Base-by-base conservation (phyloP, 2,888 invertebrate species). In the Drosophila cognata region DNA sequence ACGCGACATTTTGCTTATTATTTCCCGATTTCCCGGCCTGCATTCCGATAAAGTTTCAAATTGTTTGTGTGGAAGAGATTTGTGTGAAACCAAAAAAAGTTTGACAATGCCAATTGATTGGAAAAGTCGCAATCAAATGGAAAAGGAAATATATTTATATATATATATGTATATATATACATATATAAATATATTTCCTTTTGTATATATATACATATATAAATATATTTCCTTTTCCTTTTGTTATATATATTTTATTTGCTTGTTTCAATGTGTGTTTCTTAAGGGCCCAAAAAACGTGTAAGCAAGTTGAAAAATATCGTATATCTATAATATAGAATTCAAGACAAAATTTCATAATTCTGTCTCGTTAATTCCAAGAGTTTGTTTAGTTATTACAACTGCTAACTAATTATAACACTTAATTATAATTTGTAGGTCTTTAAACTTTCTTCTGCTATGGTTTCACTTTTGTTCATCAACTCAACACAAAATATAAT, bases 1-100 rank as follows among this genome's bases (percentile, higher is more conserved):
- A 75, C 84, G 87, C 79, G 89, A 84, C 84, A 77, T 84, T 86
- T 86, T 66, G 86, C 86, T 86, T 83, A 90, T 83, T 88, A 86
- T 90, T 86, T 90, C 79, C 76, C 84, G 77, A 86, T 87, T 87
- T 88, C 70, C 66, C 68, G 67, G 52, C 65, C 60, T 41, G 33
- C 48, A 52, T 61, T 16, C 56, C 57, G 61, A 57, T 60, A 77
- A 78, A 68, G 61, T 80, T 75, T 71, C 43, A 55, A 71, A 60
- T 50, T 69, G 41, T 58, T 35, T 46, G 33, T 59, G 13, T 59
- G 61, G 58, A 58, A 18, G 31, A 80, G 84, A 85, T 83, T 84
- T 83, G 74, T 77, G 73, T 21, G 21, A 43, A 65, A 70, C 59
- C 11, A 48, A 43, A 57, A 61, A 65, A 61, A 67, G 55, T 61